Percentiles rank a stretch among this genome's conserved stretches.
These are phyloP conservation scores for Harpegnathos saltator DNA, from an alignment of 1,140 invertebrate species.

Conservation along the genomic window DNA sequence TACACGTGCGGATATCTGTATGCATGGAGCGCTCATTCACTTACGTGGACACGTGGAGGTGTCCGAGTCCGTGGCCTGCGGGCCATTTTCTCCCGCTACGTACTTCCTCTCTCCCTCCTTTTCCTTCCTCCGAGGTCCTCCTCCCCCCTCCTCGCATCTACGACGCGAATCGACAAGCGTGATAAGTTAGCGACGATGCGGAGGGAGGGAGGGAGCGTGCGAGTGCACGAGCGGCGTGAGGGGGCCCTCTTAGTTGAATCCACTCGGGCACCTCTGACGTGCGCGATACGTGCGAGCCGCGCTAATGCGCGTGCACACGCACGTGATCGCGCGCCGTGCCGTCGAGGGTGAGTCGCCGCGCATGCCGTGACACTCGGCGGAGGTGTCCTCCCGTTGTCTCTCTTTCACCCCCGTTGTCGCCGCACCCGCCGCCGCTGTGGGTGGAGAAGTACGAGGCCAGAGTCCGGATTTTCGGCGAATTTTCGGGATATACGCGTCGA, in stretches of 20 bases:
- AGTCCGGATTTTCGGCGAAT: neutral
- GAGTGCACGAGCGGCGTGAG: conserved; percentile 23
- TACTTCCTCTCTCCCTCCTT: neutral
- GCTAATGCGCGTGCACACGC: neutral
- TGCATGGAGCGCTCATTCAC: conserved; percentile 19
- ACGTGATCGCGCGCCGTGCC: neutral
- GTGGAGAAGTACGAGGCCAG: neutral
- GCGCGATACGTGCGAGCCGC: conserved; percentile 18
- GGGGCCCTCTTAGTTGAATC: conserved; percentile 35
- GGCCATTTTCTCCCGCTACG: conserved; percentile 46
- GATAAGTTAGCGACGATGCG: conserved; percentile 39
- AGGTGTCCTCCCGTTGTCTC: neutral
- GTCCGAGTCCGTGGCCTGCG: conserved; percentile 48
- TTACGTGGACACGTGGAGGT: conserved; percentile 39
- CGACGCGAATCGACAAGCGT: conserved; percentile 59
- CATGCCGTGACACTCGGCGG: neutral
- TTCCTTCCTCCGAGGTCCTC: conserved; percentile 17
- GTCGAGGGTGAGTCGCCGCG: neutral
- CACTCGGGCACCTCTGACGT: conserved; percentile 39
- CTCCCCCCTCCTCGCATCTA: conserved; percentile 7
- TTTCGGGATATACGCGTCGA: no score
- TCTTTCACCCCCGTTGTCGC: neutral
- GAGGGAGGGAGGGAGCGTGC: conserved; percentile 3
- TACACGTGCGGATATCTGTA: neutral
- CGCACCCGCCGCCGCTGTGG: neutral